Evolutionary conservation across 1,140 invertebrate genomes (phyloP).

Genomic region (Papilio polytes): DNA sequence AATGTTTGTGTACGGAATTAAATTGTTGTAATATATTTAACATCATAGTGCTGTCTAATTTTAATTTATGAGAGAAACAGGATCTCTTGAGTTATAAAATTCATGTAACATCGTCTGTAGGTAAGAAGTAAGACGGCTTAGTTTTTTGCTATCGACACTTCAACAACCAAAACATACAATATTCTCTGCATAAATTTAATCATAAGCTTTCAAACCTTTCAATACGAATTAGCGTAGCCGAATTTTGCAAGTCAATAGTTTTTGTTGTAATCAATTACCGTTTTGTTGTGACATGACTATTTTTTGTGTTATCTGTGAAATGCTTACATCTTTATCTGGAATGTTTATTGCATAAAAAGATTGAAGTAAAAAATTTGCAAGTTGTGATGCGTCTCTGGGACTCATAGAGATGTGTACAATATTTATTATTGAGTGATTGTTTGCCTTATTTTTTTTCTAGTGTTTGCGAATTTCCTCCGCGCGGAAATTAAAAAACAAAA

Average conservation of each 20-base stretch:
- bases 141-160: constrained; percentile 46
- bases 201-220: constrained; percentile 71
- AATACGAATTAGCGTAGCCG: constrained; percentile 56
- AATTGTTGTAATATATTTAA: background rate
- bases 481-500: too few relatives aligned
- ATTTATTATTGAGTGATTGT: too few relatives aligned
- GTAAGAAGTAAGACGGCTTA: constrained; percentile 37
- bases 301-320: constrained; percentile 29
- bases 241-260: constrained; percentile 64
- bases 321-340: constrained; percentile 22
- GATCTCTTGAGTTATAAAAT: background rate
- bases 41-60: background rate
- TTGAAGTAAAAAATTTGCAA: background rate
- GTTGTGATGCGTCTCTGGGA: background rate
- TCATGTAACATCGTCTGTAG: constrained; percentile 47
- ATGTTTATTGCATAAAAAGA: background rate
- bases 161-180: constrained; percentile 58
- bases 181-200: constrained; percentile 66
- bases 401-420: background rate
- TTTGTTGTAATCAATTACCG: constrained; percentile 63
- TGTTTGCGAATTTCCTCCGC: too few relatives aligned
- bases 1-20: background rate
- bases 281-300: constrained; percentile 49
- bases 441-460: too few relatives aligned
- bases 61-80: background rate